These are phyloP conservation scores for Eonycteris spelaea DNA, from an alignment of 2,113 vertebrate species.

Conservation along the genomic window DNA sequence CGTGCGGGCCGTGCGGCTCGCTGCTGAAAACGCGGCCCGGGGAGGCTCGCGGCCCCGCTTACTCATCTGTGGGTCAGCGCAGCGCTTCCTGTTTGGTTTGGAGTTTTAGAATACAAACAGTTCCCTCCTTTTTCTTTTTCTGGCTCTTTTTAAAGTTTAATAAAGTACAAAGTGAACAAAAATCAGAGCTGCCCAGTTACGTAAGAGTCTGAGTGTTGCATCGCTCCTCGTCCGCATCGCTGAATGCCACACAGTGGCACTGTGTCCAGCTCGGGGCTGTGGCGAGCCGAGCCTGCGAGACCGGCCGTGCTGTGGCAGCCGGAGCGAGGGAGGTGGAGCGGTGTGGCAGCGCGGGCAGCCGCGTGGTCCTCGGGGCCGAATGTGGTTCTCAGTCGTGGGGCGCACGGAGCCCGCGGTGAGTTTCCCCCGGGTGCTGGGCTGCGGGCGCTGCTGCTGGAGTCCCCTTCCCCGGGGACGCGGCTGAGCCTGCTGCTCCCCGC, in stretches of 20 bases:
- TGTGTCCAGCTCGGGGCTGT: constrained; percentile 66
- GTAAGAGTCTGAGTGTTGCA: constrained; percentile 78
- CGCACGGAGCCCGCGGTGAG: constrained; percentile 88
- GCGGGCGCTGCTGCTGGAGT: constrained; percentile 56
- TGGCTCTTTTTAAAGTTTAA: constrained; percentile 73
- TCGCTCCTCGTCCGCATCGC: constrained; percentile 76
- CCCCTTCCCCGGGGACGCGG: too few species aligned
- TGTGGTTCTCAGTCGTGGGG: constrained; percentile 99
- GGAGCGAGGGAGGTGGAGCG: constrained; percentile 66
- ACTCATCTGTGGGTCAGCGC: constrained; percentile 75
- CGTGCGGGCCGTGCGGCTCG: constrained; percentile 67
- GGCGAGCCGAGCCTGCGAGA: constrained; percentile 66
- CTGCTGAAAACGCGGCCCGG: constrained; percentile 74
- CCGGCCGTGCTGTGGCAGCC: constrained; percentile 70
- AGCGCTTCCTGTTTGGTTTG: constrained; percentile 83
- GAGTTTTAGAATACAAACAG: constrained; percentile 61
- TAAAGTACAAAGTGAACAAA: constrained; percentile 76
- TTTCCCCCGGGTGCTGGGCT: constrained; percentile 58
- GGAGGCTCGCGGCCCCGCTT: constrained; percentile 68
- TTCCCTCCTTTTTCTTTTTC: constrained; percentile 19
- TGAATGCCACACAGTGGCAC: constrained; percentile 73
- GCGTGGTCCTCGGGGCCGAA: constrained; percentile 75
- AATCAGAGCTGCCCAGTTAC: constrained; percentile 76
- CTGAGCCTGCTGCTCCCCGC: constrained; percentile 70
- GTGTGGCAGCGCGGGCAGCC: not conserved